Evolutionary conservation across 2,888 invertebrate species (phyloP), one percentile per base, ranked within the genome.

Genomic region (Aphodius sticticus): DNA sequence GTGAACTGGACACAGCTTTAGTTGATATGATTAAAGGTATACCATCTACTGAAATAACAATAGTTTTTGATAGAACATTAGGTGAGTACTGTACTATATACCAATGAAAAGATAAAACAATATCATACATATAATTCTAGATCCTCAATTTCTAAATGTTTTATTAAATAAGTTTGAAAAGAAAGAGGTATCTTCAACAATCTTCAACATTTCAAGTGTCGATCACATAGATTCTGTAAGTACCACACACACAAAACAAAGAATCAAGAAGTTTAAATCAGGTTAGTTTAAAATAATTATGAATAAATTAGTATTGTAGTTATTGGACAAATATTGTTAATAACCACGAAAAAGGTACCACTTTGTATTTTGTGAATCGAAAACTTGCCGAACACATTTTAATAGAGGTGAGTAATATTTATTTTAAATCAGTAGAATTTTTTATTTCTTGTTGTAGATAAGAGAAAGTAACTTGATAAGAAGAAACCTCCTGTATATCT

Each of bases 401-500:
- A 15, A 84, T 87, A 76, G 91, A 92, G 90, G 93, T 93, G 88
- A 86, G 83, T 26, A 26, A 26, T 26, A 26, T 26, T 26, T 26
- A 26, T 26, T 26, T 26, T 3, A 26, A 26, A 26, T 26, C 26
- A 26, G 26, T 7, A 15, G 76, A 53, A 74, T 79, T 79, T 74
- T 12, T 38, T 16, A 81, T 36, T 16, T 71, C 9, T 77, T 81
- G 77, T 86, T 86, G 79, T 82, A 91, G 88, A 90, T 92, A 70
- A 84, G 87, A 74, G 87, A 87, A 77, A 90, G 89, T 84, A 92
- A 93, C 84, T 88, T 92, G 69, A 92, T 93, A n/a, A 91, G 93
- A 76, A 90, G 92, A 69, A 92, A 92, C 81, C 89, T 93, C 70
- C 85, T 94, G 74, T 94, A 93, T 85, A 91, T 95, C 78, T 95